Conservation (phyloP, 1,140 invertebrate species). For the Brachionus rubens region DNA sequence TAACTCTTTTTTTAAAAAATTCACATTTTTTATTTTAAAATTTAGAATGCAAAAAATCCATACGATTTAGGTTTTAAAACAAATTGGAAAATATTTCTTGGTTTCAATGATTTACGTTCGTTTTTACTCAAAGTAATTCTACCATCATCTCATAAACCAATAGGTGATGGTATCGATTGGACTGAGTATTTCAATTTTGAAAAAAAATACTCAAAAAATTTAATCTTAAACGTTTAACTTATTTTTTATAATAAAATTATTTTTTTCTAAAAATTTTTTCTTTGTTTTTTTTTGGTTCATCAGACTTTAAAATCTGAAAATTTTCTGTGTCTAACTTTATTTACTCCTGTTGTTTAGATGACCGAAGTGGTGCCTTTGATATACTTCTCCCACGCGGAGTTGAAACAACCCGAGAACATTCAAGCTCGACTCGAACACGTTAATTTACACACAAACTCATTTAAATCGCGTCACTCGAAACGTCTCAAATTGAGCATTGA, state of each 20-base stretch:
- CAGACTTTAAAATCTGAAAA: not conserved
- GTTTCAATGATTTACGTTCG: constrained; percentile 69
- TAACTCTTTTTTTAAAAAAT: too few relatives aligned
- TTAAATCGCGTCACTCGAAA: not conserved
- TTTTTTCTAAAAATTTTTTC: constrained; percentile 4
- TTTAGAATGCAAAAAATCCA: constrained; percentile 75
- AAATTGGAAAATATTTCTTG: constrained; percentile 85
- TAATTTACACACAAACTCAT: not conserved
- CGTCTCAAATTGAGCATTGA: constrained; percentile 8
- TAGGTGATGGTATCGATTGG: constrained; percentile 76
- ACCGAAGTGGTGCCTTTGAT: constrained; percentile 20
- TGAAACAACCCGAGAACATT: not conserved
- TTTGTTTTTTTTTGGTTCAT: not conserved
- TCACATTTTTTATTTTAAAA: constrained; percentile 49
- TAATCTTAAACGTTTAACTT: constrained; percentile 25
- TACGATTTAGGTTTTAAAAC: constrained; percentile 78
- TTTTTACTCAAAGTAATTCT: constrained; percentile 70
- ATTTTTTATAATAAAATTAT: not conserved
- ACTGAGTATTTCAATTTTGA: constrained; percentile 52
- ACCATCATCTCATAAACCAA: constrained; percentile 74
- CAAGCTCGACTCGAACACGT: not conserved
- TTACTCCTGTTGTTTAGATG: too few relatives aligned
- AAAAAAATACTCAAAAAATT: not conserved
- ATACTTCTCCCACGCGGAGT: constrained; percentile 36
- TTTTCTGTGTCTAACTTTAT: too few relatives aligned